These are phyloP conservation scores for Ptyas mucosa DNA, from an alignment of 2,113 vertebrate species.

Conservation along the genomic window DNA sequence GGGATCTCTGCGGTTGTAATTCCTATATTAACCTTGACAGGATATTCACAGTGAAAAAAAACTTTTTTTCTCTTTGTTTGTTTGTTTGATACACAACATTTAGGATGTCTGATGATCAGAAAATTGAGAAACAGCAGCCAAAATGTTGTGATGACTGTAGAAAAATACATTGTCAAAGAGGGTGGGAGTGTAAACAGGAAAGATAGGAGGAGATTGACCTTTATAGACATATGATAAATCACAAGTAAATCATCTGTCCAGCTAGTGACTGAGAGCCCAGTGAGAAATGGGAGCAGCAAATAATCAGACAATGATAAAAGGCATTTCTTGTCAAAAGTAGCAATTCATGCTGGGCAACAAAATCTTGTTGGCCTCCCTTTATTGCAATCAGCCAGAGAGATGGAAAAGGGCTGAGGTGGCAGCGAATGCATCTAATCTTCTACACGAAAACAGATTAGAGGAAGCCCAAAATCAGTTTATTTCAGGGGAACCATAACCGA, in stretches of 20 bases:
- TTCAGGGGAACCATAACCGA: neutral
- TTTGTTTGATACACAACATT: neutral
- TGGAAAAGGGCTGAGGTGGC: fast-evolving
- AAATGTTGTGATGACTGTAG: neutral
- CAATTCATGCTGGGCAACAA: neutral
- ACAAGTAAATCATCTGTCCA: neutral
- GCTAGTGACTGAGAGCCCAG: neutral
- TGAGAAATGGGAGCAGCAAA: neutral
- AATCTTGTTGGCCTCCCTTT: neutral
- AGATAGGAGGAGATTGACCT: neutral
- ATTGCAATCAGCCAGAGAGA: neutral
- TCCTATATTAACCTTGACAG: neutral
- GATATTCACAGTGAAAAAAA: neutral
- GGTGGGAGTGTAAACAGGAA: neutral
- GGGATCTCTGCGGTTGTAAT: neutral
- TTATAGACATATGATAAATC: neutral
- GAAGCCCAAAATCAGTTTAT: neutral
- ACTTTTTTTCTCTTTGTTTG: neutral
- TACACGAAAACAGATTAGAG: neutral
- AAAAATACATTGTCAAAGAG: neutral
- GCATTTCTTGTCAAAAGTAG: neutral
- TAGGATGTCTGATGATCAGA: neutral
- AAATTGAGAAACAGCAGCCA: neutral
- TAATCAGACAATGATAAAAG: slow-evolving; percentile 2
- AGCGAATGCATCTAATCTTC: neutral